phyloP scores from a whole-genome alignment of 2,113 vertebrate genomes.

The Hystrix brachyura region DNA sequence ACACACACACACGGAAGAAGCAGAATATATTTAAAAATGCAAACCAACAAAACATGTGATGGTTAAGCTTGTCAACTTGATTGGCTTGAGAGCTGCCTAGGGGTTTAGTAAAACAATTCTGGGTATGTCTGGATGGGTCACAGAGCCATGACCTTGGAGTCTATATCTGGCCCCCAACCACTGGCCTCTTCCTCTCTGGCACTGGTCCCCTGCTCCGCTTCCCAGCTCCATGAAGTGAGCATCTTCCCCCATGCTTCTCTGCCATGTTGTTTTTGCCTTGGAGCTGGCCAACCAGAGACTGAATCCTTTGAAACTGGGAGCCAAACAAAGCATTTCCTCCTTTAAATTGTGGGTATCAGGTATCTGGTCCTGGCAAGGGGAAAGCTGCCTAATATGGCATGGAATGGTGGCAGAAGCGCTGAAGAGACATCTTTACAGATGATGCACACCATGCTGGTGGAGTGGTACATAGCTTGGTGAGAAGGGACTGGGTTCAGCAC shows the following conservation, averaged over 20 bases:
- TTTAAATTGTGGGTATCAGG: neutral
- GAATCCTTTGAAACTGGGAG: neutral
- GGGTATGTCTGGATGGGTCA: neutral
- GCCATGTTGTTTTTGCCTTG: neutral
- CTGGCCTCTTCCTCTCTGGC: neutral
- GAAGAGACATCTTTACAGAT: neutral
- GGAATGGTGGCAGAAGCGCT: neutral
- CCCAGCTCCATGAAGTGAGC: neutral
- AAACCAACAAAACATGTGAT: neutral
- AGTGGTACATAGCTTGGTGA: neutral
- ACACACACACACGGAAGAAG: neutral
- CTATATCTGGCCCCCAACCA: neutral
- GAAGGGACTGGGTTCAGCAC: neutral
- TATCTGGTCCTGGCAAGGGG: neutral
- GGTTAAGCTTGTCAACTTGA: neutral
- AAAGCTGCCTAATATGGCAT: neutral
- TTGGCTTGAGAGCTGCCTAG: neutral
- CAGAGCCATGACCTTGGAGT: neutral
- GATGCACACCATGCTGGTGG: neutral
- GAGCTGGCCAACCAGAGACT: neutral
- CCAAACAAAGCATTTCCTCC: neutral
- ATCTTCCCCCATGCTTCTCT: neutral
- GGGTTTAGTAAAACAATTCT: neutral
- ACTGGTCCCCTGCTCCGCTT: neutral
- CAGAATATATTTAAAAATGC: neutral